These are phyloP conservation scores for Pinna nobilis DNA, from an alignment of 1,140 invertebrate genomes.

Conservation along the genomic window DNA sequence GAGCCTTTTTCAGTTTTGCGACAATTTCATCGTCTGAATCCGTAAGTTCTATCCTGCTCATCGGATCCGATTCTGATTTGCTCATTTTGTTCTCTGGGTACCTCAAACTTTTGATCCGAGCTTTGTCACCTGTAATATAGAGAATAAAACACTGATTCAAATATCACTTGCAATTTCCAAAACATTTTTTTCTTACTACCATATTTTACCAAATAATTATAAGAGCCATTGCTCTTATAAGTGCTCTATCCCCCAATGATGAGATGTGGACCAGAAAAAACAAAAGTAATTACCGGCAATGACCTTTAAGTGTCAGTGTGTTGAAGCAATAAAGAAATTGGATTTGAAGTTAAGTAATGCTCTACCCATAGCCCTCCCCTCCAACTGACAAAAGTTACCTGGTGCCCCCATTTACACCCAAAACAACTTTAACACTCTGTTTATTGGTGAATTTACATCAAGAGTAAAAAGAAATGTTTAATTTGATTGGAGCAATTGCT, in stretches of 20 bases:
- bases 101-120: constrained; percentile 66
- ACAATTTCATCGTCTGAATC: constrained; percentile 87
- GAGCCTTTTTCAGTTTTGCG: constrained; percentile 91
- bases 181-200: neutral
- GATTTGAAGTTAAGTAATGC: too few relatives aligned
- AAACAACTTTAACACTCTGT: neutral
- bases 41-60: constrained; percentile 86
- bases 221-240: neutral
- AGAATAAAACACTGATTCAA: too few relatives aligned
- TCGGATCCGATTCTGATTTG: constrained; percentile 90
- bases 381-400: too few relatives aligned
- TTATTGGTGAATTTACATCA: neutral
- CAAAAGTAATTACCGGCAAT: neutral
- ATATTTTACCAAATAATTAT: neutral
- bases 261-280: neutral
- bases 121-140: constrained; percentile 62
- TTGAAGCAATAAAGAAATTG: too few relatives aligned
- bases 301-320: neutral
- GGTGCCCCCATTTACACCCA: too few relatives aligned
- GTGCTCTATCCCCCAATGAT: neutral
- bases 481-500: neutral
- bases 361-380: too few relatives aligned
- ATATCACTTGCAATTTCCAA: too few relatives aligned
- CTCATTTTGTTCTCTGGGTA: constrained; percentile 94
- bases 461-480: neutral